A percentile compares a stretch with the other conserved stretches of the same genome.
Conservation (phyloP, 2,113 vertebrate species). For the Picathartes gymnocephalus region DNA sequence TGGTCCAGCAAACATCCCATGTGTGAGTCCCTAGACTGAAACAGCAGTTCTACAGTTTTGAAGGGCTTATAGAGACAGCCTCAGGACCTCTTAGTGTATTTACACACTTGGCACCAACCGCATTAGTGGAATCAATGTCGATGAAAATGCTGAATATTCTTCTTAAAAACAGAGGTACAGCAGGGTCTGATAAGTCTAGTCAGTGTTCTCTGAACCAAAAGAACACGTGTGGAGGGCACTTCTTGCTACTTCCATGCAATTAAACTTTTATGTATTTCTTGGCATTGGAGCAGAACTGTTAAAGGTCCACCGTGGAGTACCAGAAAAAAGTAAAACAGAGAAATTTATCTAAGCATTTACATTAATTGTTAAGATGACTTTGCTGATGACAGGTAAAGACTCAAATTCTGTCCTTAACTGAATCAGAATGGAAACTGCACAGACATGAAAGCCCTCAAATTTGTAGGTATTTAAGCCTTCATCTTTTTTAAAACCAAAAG, state of each 20-base stretch:
- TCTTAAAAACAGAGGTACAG: background rate
- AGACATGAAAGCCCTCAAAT: background rate
- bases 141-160: slow-evolving; percentile 8
- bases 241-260: background rate
- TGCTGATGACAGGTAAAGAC: background rate
- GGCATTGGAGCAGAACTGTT: background rate
- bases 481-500: background rate
- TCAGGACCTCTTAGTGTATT: background rate
- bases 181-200: background rate
- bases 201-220: background rate
- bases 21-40: background rate
- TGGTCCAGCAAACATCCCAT: background rate
- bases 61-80: background rate
- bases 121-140: background rate
- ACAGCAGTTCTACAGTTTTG: background rate
- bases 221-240: background rate
- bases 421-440: background rate
- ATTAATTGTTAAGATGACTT: background rate
- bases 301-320: background rate
- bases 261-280: background rate
- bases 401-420: background rate
- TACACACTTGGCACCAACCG: slow-evolving; percentile 1
- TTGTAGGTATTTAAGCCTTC: background rate
- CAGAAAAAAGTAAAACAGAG: background rate
- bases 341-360: background rate